Evolutionary conservation across 2,797 vertebrate species (phyloP).

Genomic region (Coranthus polyacanthus): DNA sequence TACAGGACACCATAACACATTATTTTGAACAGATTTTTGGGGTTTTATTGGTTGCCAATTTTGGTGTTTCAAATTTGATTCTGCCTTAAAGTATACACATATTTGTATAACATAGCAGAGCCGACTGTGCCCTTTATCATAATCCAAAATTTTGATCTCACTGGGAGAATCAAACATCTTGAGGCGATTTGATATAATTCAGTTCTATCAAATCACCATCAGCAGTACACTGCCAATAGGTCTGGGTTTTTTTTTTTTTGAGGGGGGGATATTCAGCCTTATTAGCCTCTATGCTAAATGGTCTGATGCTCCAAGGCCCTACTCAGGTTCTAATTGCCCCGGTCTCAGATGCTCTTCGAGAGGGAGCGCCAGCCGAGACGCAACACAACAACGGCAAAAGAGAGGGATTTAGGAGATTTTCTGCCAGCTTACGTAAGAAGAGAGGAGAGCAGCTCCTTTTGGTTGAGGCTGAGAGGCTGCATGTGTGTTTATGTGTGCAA

Average conservation of each 20-base stretch:
- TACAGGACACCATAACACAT: too few species aligned
- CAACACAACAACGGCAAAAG: slow-evolving; percentile 88
- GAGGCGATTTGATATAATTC: slow-evolving; percentile 50
- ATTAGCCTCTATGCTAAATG: slow-evolving; percentile 77
- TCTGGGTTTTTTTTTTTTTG: slow-evolving; percentile 8
- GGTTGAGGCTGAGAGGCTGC: slow-evolving; percentile 48
- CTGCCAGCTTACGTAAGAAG: slow-evolving; percentile 80
- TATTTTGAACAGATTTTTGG: too few species aligned
- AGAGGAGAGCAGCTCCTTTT: slow-evolving; percentile 65
- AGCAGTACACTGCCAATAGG: slow-evolving; percentile 17
- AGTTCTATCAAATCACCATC: slow-evolving; percentile 39
- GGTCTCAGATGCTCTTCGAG: slow-evolving; percentile 87
- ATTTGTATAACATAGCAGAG: too few species aligned
- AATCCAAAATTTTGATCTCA: background rate
- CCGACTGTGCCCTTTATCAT: too few species aligned
- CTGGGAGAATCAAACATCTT: slow-evolving; percentile 35
- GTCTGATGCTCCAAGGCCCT: slow-evolving; percentile 67
- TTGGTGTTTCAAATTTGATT: too few species aligned
- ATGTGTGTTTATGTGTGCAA: slow-evolving; percentile 66
- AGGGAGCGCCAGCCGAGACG: slow-evolving; percentile 76
- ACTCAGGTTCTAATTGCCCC: slow-evolving; percentile 90
- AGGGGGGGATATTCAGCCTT: slow-evolving; percentile 39
- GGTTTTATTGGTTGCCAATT: too few species aligned
- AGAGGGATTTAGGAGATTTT: slow-evolving; percentile 89
- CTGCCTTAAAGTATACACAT: too few species aligned